Conservation (phyloP, 2,113 vertebrate species). For the Daubentonia madagascariensis region DNA sequence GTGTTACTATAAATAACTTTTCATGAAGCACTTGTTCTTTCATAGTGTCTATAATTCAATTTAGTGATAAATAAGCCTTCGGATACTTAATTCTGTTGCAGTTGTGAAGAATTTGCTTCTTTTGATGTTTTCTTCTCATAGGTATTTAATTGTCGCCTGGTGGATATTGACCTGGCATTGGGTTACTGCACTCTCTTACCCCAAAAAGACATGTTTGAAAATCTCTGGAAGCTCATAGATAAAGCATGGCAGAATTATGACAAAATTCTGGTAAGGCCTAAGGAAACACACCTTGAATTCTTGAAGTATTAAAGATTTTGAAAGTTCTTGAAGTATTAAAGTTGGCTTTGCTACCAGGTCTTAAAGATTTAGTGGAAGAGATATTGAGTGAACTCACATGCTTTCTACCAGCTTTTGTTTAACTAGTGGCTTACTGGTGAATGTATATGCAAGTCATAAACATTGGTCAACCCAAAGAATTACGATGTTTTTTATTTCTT, state of each 20-base stretch:
- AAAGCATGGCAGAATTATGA: slow-evolving; percentile 95
- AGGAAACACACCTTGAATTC: not conserved
- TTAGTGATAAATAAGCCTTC: not conserved
- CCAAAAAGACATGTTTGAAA: slow-evolving; percentile 87
- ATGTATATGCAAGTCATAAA: not conserved
- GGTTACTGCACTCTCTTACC: slow-evolving; percentile 93
- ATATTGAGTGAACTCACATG: not conserved
- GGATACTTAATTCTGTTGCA: not conserved
- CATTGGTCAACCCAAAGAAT: not conserved
- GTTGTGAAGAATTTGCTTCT: not conserved
- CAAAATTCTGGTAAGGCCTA: slow-evolving; percentile 90
- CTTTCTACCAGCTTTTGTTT: not conserved
- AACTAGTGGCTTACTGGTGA: not conserved
- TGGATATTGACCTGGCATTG: slow-evolving; percentile 92
- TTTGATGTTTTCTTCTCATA: slow-evolving; percentile 62
- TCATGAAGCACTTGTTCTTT: not conserved
- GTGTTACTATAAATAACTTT: not conserved
- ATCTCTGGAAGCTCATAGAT: slow-evolving; percentile 94
- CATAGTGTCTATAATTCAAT: not conserved
- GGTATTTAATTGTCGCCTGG: slow-evolving; percentile 94
- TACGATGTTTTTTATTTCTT: not conserved
- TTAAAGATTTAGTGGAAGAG: not conserved
- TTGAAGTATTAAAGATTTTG: not conserved
- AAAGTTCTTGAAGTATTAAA: not conserved
- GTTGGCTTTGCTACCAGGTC: not conserved